Percentiles rank a stretch among this genome's conserved stretches.
phyloP scores from a whole-genome alignment of 1,140 invertebrate species.

The Heliothis virescens region DNA sequence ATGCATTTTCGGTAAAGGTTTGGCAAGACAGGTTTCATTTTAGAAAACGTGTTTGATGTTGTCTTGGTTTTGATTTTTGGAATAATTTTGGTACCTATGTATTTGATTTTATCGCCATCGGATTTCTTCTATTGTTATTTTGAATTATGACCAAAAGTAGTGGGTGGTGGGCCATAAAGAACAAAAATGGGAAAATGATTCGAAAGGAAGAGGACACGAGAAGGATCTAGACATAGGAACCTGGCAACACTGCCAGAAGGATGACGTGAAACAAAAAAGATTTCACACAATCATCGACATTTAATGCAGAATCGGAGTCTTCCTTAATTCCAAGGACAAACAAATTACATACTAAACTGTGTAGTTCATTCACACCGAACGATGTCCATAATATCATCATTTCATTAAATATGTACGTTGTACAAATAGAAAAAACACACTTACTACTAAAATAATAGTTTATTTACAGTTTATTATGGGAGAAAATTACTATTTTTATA shows the following conservation, averaged over 20 bases:
- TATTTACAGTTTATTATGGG: slow-evolving; percentile 82
- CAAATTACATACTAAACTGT: slow-evolving; percentile 4
- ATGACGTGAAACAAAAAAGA: slow-evolving; percentile 8
- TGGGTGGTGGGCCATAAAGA: too few relatives aligned
- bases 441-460: slow-evolving; percentile 81
- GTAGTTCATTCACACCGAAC: neutral
- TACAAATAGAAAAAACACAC: slow-evolving; percentile 57
- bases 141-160: too few relatives aligned
- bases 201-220: neutral
- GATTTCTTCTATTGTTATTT: neutral
- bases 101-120: neutral
- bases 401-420: neutral
- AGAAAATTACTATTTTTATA: slow-evolving; percentile 82
- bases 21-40: too few relatives aligned
- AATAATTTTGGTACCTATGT: neutral
- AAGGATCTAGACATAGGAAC: neutral
- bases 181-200: neutral
- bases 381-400: neutral
- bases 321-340: neutral
- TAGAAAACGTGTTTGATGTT: too few relatives aligned
- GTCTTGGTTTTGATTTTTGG: neutral
- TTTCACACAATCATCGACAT: slow-evolving; percentile 23
- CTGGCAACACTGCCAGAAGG: neutral
- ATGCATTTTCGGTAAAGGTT: too few relatives aligned
- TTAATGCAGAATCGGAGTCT: slow-evolving; percentile 14